Percentiles rank a stretch among this genome's conserved stretches.
Evolutionary conservation across 2,888 invertebrate genomes (phyloP).

Genomic region (Clunio marinus): DNA sequence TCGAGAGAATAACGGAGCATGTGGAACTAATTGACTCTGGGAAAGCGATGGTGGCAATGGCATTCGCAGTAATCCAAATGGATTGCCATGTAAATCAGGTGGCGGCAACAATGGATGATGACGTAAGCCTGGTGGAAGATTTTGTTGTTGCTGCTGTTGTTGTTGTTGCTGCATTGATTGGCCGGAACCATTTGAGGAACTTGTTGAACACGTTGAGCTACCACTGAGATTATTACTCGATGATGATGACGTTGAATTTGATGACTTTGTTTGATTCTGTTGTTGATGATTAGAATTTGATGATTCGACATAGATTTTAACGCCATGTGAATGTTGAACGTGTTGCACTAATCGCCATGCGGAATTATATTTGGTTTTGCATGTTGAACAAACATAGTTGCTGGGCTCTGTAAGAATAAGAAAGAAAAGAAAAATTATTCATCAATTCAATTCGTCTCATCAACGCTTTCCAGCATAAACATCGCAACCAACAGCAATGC

Average conservation of each 20-base stretch:
- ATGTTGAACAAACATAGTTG: constrained; percentile 90
- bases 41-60: constrained; percentile 64
- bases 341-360: constrained; percentile 95
- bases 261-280: constrained; percentile 41
- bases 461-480: constrained; percentile 22
- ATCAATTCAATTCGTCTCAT: constrained; percentile 1
- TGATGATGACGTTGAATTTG: constrained; percentile 40
- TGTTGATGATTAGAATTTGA: constrained; percentile 44
- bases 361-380: constrained; percentile 85
- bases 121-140: constrained; percentile 60
- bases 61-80: constrained; percentile 72
- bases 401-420: constrained; percentile 76
- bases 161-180: constrained; percentile 53
- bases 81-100: constrained; percentile 66
- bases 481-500: not conserved
- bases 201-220: constrained; percentile 41
- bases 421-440: not conserved
- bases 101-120: constrained; percentile 67
- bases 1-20: constrained; percentile 69
- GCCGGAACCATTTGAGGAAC: constrained; percentile 42
- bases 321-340: constrained; percentile 89
- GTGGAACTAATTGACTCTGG: constrained; percentile 66
- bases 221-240: constrained; percentile 43
- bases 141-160: constrained; percentile 54
- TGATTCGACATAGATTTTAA: constrained; percentile 83